phyloP scores from a whole-genome alignment of 2,888 invertebrate genomes.

The Orthosia incerta region DNA sequence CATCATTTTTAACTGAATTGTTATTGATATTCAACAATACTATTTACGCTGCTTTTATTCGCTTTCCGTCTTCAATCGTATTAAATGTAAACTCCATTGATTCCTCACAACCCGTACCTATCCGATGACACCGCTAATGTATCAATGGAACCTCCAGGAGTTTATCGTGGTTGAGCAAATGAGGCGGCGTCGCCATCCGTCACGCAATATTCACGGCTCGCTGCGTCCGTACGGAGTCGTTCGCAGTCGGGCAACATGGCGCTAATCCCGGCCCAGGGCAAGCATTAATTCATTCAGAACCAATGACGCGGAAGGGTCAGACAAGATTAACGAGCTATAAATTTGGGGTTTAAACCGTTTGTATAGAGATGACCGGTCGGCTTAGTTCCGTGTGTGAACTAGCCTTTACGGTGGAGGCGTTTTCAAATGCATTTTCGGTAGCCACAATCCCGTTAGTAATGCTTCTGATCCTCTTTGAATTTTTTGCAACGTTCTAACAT shows the following conservation, averaged over 20 bases:
- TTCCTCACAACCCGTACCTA: constrained; percentile 2
- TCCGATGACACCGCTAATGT: constrained; percentile 50
- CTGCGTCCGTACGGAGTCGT: constrained; percentile 66
- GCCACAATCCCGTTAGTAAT: constrained; percentile 4
- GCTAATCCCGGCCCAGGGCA: constrained; percentile 64
- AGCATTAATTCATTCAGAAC: constrained; percentile 73
- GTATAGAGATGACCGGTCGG: constrained; percentile 61
- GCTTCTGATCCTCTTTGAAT: neutral
- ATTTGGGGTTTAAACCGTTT: constrained; percentile 68
- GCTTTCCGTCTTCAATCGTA: neutral
- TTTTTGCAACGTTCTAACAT: neutral
- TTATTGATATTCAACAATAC: neutral
- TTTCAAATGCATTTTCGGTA: constrained; percentile 46
- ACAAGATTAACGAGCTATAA: constrained; percentile 79
- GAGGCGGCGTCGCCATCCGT: constrained; percentile 54
- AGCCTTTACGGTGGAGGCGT: neutral
- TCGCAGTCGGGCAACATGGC: constrained; percentile 60
- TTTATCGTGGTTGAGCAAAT: constrained; percentile 62
- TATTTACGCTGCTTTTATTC: neutral
- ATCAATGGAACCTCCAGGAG: constrained; percentile 48
- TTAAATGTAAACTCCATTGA: neutral
- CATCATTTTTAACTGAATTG: neutral
- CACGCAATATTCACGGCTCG: constrained; percentile 62
- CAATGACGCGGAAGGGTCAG: constrained; percentile 81
- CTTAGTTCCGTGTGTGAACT: constrained; percentile 38